Evolutionary conservation across 1,140 invertebrate species (phyloP).

Genomic region (Fopius arisanus): DNA sequence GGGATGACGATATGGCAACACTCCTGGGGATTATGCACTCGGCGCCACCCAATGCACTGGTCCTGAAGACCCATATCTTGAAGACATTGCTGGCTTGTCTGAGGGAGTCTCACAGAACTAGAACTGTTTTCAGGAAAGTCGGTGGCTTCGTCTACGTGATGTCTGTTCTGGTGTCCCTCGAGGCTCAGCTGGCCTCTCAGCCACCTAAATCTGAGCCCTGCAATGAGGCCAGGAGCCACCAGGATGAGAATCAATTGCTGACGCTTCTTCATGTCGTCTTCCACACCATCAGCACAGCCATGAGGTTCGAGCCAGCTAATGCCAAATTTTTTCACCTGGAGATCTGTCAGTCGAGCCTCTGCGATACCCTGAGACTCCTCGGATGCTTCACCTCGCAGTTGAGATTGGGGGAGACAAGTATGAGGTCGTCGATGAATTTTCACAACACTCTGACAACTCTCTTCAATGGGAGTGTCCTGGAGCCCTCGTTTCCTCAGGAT

Average conservation of each 20-base stretch:
- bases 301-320: conserved; percentile 99
- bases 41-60: conserved; percentile 78
- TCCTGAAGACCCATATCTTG: conserved; percentile 90
- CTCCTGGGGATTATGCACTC: conserved; percentile 91
- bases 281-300: conserved; percentile 94
- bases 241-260: conserved; percentile 68
- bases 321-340: conserved; percentile 98
- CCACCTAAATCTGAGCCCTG: conserved; percentile 52
- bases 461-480: conserved; percentile 77
- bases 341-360: conserved; percentile 91
- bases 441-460: conserved; percentile 65
- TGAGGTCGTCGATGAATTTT: conserved; percentile 58
- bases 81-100: conserved; percentile 89
- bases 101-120: conserved; percentile 92
- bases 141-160: conserved; percentile 98
- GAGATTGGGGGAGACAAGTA: conserved; percentile 62
- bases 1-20: conserved; percentile 95
- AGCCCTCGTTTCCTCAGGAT: conserved; percentile 70
- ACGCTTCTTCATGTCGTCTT: conserved; percentile 88
- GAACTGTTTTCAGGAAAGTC: conserved; percentile 96
- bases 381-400: conserved; percentile 84
- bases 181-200: conserved; percentile 76
- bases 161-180: conserved; percentile 92
- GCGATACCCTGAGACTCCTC: conserved; percentile 88
- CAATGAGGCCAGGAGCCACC: conserved; percentile 51